Evolutionary conservation across 2,113 vertebrate species (phyloP).

Genomic region (Candoia aspera): DNA sequence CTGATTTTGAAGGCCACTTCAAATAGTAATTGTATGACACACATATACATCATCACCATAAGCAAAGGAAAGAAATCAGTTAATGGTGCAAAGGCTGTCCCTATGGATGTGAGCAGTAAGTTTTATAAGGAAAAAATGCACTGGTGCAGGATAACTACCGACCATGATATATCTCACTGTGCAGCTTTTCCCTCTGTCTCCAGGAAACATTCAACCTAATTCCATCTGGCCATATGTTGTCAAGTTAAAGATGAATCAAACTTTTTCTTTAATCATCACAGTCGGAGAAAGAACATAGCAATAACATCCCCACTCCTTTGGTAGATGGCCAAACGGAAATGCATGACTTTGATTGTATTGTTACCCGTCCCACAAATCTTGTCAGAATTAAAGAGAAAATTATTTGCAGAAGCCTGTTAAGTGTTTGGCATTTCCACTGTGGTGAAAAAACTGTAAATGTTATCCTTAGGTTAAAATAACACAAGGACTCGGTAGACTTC

Average conservation of each 20-base stretch:
- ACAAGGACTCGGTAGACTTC: neutral
- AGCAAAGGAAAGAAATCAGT: neutral
- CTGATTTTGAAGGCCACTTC: neutral
- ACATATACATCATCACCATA: neutral
- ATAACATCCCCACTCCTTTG: neutral
- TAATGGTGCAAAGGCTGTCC: neutral
- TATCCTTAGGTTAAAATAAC: slow-evolving; percentile 37
- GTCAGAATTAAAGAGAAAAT: slow-evolving; percentile 58
- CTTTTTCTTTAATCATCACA: neutral
- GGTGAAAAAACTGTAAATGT: slow-evolving; percentile 28
- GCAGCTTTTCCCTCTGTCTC: neutral
- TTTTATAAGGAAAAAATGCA: neutral
- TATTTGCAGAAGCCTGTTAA: slow-evolving; percentile 63
- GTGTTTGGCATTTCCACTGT: slow-evolving; percentile 39
- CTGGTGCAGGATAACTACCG: neutral
- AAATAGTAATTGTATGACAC: neutral
- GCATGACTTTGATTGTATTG: slow-evolving; percentile 45
- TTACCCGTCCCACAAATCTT: slow-evolving; percentile 42
- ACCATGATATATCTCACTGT: neutral
- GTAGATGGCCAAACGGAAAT: slow-evolving; percentile 36
- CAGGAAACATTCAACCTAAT: neutral
- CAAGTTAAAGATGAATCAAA: neutral
- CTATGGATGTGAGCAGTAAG: neutral
- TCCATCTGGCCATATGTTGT: neutral
- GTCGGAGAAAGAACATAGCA: slow-evolving; percentile 8